A percentile compares a stretch with the other conserved stretches of the same genome.
phyloP scores from a whole-genome alignment of 2,888 invertebrate species.

The Nasonia oneida region DNA sequence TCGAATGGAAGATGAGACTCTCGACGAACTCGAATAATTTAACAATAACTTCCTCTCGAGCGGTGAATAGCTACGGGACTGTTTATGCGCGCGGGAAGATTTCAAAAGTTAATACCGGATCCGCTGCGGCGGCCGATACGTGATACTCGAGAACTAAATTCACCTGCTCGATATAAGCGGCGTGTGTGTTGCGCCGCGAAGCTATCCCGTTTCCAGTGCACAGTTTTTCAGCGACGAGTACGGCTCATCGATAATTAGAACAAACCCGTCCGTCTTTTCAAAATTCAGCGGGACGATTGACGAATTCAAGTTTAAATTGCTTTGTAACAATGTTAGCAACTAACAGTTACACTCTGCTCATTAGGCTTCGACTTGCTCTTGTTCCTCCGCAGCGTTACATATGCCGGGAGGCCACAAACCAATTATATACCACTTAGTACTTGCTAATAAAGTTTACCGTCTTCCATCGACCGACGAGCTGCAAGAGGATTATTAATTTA shows the following conservation, averaged over 20 bases:
- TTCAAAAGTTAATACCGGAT: too few species aligned
- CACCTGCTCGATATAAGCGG: not conserved
- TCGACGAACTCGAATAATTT: not conserved
- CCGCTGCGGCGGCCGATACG: not conserved
- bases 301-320: not conserved
- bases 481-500: slow-evolving; percentile 6
- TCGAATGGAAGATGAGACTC: not conserved
- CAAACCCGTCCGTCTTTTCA: not conserved
- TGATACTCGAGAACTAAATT: not conserved
- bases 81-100: too few species aligned
- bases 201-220: not conserved
- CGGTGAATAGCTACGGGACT: too few species aligned
- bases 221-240: not conserved
- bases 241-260: too few species aligned
- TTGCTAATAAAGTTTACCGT: slow-evolving; percentile 19
- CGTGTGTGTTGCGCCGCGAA: not conserved
- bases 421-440: slow-evolving; percentile 17
- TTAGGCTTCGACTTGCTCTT: slow-evolving; percentile 3
- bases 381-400: not conserved
- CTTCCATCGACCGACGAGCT: not conserved
- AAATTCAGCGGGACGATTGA: not conserved
- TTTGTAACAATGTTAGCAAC: not conserved
- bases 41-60: not conserved
- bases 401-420: not conserved
- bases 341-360: slow-evolving; percentile 2